Evolutionary conservation across 2,888 invertebrate species (phyloP), one percentile per base, ranked within the genome.

Genomic region (Mesodorylaimus sp.): DNA sequence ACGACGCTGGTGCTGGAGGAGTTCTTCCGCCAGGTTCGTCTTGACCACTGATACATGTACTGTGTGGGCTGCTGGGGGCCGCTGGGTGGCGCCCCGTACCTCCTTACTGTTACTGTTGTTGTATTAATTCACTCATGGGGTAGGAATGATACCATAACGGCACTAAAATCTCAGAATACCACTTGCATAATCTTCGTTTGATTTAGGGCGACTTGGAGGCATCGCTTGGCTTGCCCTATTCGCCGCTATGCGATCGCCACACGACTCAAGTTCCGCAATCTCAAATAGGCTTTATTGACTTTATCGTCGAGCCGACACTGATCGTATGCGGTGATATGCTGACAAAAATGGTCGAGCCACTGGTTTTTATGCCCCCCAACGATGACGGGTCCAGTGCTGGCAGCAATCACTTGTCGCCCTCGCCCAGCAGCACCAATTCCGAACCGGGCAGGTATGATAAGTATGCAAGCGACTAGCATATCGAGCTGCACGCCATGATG

Each of bases 221-320:
- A 53, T 82, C 83, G 55, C 71, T 87, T 16, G 87, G 87, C 1
- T 72, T 88, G 41, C 83, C 86, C 0, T 87, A 83, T 69, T 86
- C 86, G 56, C 87, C 87, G 5, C 74, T 88, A 44, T 88, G 87
- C 70, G 87, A 88, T 70, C 76, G 87, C 58, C 86, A 85, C 67
- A 86, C 82, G 65, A 87, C 87, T 2, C 73, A 50, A 5, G 83
- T 88, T n/a, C 84, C 87, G 1, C 84, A 87, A 70, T 86, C 86
- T 27, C 87, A 88, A 73, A 87, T 88, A 61, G 75, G 87, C 63
- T 88, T 88, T 69, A 88, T 88, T 59, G 86, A 88, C 66, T 88
- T 87, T 70, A 88, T 88, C 63, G 88, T 88, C 44, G 85, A 86
- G 60, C 88, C 88, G 16, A 86, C 84, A 66, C 81, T 88, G 79